These are phyloP conservation scores for Rapana venosa DNA, from an alignment of 2,888 invertebrate species.

Conservation along the genomic window DNA sequence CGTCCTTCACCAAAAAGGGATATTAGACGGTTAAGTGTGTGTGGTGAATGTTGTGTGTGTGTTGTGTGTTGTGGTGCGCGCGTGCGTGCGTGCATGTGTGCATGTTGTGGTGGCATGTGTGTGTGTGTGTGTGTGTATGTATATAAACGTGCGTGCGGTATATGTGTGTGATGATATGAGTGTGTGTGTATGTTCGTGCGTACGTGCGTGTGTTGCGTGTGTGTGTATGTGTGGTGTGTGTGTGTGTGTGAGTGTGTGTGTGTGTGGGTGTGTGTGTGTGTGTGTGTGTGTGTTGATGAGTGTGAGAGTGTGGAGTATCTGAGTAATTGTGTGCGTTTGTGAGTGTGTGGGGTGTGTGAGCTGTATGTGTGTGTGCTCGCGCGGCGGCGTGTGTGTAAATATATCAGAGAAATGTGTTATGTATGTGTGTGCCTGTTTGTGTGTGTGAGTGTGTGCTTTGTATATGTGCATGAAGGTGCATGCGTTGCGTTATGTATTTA, in stretches of 20 bases:
- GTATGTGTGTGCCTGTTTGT: not conserved
- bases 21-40: too few species aligned
- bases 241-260: not conserved
- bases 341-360: not conserved
- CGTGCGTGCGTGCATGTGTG: not conserved
- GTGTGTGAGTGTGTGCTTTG: not conserved
- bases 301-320: not conserved
- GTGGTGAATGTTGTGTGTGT: too few species aligned
- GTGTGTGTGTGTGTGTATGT: not conserved
- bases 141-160: not conserved
- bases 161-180: not conserved
- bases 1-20: too few species aligned
- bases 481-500: not conserved
- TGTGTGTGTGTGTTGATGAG: not conserved
- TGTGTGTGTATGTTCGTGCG: too few species aligned
- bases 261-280: not conserved
- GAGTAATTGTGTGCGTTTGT: not conserved
- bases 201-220: not conserved
- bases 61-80: too few species aligned
- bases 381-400: too few species aligned
- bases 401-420: too few species aligned
- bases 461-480: not conserved
- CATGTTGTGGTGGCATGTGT: not conserved
- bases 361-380: not conserved
- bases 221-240: not conserved